These are phyloP conservation scores for Coendou prehensilis DNA, from an alignment of 2,797 vertebrate genomes.

Conservation along the genomic window DNA sequence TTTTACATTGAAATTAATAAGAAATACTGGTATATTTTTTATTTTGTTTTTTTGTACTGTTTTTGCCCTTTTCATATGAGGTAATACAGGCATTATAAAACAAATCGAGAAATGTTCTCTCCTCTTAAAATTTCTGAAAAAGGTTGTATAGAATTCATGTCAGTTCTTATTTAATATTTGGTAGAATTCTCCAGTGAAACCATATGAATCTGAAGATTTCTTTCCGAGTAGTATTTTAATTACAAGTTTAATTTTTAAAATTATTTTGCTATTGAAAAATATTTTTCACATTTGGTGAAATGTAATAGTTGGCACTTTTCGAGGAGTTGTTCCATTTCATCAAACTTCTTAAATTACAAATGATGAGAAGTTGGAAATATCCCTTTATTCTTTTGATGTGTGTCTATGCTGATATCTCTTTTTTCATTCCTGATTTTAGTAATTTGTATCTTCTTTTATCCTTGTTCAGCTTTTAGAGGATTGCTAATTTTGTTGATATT, in stretches of 20 bases:
- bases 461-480: not conserved
- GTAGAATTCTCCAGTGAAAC: not conserved
- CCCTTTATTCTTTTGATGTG: not conserved
- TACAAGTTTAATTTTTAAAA: not conserved
- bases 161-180: not conserved
- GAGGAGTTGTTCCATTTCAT: not conserved
- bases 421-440: not conserved
- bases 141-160: not conserved
- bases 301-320: not conserved
- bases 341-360: not conserved
- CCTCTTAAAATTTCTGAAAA: not conserved
- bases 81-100: not conserved
- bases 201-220: not conserved
- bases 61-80: not conserved
- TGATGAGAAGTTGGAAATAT: not conserved
- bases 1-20: not conserved
- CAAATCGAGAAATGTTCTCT: not conserved
- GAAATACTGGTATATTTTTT: not conserved
- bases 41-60: not conserved
- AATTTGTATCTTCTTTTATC: not conserved
- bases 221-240: not conserved
- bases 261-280: not conserved
- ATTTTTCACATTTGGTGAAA: not conserved
- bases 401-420: not conserved
- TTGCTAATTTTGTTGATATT: not conserved